phyloP scores from a whole-genome alignment of 2,888 invertebrate genomes.

The Papilio gigon region DNA sequence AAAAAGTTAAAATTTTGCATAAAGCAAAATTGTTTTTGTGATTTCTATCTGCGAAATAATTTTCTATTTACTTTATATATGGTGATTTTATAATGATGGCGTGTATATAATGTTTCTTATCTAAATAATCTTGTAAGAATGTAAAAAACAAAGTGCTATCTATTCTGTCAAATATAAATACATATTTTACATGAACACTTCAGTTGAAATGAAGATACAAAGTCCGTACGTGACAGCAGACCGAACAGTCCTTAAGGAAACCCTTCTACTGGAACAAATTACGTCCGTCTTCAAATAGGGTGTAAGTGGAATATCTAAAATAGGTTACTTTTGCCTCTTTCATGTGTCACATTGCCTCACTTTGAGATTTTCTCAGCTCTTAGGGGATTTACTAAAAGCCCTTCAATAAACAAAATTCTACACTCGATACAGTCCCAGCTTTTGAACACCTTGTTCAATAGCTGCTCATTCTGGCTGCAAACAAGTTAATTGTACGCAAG shows the following conservation, averaged over 20 bases:
- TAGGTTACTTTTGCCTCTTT: constrained; percentile 37
- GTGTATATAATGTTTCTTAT: too few species aligned
- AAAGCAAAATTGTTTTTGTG: too few species aligned
- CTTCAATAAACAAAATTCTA: constrained; percentile 31
- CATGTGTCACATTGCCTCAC: constrained; percentile 38
- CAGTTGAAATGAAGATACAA: constrained; percentile 17
- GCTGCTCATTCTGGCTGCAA: constrained; percentile 11
- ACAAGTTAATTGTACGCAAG: constrained; percentile 8
- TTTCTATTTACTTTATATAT: too few species aligned
- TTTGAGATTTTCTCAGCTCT: constrained; percentile 29
- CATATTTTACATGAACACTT: neutral
- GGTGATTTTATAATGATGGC: too few species aligned
- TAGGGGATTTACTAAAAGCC: constrained; percentile 29
- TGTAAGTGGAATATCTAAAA: constrained; percentile 31
- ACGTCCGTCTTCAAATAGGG: constrained; percentile 29
- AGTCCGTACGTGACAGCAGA: constrained; percentile 15
- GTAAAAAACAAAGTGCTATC: neutral
- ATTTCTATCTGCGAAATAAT: too few species aligned
- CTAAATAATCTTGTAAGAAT: too few species aligned
- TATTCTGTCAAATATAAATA: neutral
- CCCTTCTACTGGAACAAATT: constrained; percentile 32
- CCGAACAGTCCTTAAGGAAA: constrained; percentile 18
- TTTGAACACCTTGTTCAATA: constrained; percentile 20
- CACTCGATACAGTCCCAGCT: constrained; percentile 19
- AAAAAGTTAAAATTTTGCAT: too few species aligned